Evolutionary conservation across 2,888 invertebrate genomes (phyloP), one percentile per base, ranked within the genome.

Genomic region (Byasa hedistus): DNA sequence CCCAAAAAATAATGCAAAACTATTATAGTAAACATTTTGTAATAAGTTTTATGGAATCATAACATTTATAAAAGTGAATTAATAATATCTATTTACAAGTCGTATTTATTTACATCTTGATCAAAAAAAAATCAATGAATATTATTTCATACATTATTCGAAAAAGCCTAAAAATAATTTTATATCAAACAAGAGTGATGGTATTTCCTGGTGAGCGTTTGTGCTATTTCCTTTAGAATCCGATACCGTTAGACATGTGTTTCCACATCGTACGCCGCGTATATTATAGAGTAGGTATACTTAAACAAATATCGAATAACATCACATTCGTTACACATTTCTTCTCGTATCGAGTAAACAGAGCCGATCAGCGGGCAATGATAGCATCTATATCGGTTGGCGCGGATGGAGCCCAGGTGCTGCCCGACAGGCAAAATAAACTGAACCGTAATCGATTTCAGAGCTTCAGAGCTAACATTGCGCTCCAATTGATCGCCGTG

Each of bases 361-460:
- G 44, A 63, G 65, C 55, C 59, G 68, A 68, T 70, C 65, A 66
- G 63, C 67, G 67, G 70, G 77, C 79, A 83, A 85, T 85, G 85
- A 86, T 87, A 78, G 79, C 83, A 85, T 88, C 88, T 90, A 87
- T 89, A 87, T 86, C 85, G 79, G 86, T 83, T 82, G 82, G 73
- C 73, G 77, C 80, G 80, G 89, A 89, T 80, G 84, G 75, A 76
- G 71, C 74, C 70, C 90, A 91, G 90, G 90, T 90, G 90, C 73
- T 81, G 72, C 72, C 81, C 78, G 90, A 90, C 90, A 90, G 83
- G 80, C 76, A 84, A 89, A 90, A 91, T 89, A 91, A 91, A 91
- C 90, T 77, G 69, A 77, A 66, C 76, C 78, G 86, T 88, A 89
- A 89, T 89, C 89, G 87, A 87, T 88, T 87, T 83, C 80, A 82